Conservation (phyloP, 2,113 vertebrate species). For the Arizona elegans region DNA sequence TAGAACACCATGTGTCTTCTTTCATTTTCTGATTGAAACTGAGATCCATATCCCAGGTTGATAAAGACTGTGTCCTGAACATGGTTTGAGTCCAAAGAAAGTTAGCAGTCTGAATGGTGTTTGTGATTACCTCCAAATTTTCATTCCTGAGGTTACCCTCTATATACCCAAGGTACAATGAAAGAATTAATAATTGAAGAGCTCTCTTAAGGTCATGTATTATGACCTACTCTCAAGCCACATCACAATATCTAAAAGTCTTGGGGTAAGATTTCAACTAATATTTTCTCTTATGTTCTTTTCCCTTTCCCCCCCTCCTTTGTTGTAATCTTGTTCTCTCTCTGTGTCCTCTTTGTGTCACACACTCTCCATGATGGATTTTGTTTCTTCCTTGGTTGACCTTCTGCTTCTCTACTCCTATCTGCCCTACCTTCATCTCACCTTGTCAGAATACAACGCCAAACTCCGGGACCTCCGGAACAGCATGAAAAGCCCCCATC, state of each 20-base stretch:
- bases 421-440: slow-evolving; percentile 13
- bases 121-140: neutral
- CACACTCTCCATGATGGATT: slow-evolving; percentile 36
- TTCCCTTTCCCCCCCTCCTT: slow-evolving; percentile 50
- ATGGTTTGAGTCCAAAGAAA: neutral
- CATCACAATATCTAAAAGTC: neutral
- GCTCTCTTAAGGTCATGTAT: neutral
- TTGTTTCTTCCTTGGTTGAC: slow-evolving; percentile 61
- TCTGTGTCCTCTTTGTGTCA: slow-evolving; percentile 21
- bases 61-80: neutral
- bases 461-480: slow-evolving; percentile 79
- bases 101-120: neutral
- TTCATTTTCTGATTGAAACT: neutral
- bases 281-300: slow-evolving; percentile 55
- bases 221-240: neutral
- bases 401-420: slow-evolving; percentile 36
- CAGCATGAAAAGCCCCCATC: slow-evolving; percentile 62
- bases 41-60: neutral
- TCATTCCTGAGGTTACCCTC: neutral
- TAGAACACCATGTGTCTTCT: neutral
- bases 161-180: neutral
- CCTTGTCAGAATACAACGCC: slow-evolving; percentile 87
- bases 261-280: slow-evolving; percentile 22
- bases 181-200: neutral
- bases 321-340: slow-evolving; percentile 56